Percentiles rank a stretch among this genome's conserved stretches.
phyloP scores from a whole-genome alignment of 1,140 invertebrate genomes.

The Battus philenor region DNA sequence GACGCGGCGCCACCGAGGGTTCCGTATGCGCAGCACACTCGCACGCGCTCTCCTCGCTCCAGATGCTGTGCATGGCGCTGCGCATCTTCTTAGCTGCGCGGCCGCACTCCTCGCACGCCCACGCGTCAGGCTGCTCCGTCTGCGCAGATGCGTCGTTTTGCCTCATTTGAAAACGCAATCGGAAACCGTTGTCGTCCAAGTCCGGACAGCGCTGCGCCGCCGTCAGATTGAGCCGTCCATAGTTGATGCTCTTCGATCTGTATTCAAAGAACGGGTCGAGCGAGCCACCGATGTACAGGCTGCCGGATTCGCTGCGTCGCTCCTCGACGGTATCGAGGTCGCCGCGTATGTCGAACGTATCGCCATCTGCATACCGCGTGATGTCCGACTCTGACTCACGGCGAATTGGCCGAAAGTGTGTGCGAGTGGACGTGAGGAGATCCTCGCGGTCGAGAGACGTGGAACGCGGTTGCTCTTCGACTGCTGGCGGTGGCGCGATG shows the following conservation, averaged over 20 bases:
- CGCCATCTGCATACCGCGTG: slow-evolving; percentile 78
- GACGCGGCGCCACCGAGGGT: slow-evolving; percentile 21
- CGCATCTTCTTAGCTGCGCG: slow-evolving; percentile 55
- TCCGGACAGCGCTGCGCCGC: slow-evolving; percentile 61
- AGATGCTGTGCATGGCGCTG: slow-evolving; percentile 35
- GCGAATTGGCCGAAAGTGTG: slow-evolving; percentile 86
- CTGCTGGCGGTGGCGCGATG: slow-evolving; percentile 34
- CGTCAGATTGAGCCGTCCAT: slow-evolving; percentile 58
- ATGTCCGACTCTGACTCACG: slow-evolving; percentile 69
- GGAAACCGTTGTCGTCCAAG: slow-evolving; percentile 58
- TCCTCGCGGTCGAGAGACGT: slow-evolving; percentile 75
- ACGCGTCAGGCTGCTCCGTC: slow-evolving; percentile 57
- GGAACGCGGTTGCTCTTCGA: slow-evolving; percentile 20
- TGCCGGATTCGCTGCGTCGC: slow-evolving; percentile 69
- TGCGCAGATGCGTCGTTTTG: slow-evolving; percentile 74
- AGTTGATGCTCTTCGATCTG: slow-evolving; percentile 57
- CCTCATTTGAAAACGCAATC: slow-evolving; percentile 71
- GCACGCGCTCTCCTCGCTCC: slow-evolving; percentile 31
- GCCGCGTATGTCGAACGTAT: slow-evolving; percentile 81
- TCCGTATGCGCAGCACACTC: slow-evolving; percentile 20
- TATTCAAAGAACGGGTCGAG: slow-evolving; percentile 75
- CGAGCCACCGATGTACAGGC: slow-evolving; percentile 60
- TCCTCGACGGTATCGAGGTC: slow-evolving; percentile 78
- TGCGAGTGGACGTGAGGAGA: slow-evolving; percentile 81
- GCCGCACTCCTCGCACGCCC: slow-evolving; percentile 50